phyloP scores from a whole-genome alignment of 1,140 invertebrate species.

The Probaryconus sp. region DNA sequence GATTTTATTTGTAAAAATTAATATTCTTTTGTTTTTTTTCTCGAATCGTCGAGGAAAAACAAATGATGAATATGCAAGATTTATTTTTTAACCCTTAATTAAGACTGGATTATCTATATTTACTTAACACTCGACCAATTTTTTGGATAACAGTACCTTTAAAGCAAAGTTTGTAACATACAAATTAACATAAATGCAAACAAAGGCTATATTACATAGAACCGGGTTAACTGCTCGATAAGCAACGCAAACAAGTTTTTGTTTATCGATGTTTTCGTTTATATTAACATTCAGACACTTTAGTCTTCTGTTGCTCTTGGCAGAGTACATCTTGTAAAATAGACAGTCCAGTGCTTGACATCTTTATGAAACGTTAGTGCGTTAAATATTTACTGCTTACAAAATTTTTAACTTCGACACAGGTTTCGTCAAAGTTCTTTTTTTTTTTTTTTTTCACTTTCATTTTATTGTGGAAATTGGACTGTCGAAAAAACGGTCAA shows the following conservation, averaged over 20 bases:
- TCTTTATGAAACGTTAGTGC: slow-evolving; percentile 11
- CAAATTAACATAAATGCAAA: slow-evolving; percentile 3
- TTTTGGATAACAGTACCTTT: slow-evolving; percentile 14
- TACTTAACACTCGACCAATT: slow-evolving; percentile 28
- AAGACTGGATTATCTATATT: slow-evolving; percentile 1
- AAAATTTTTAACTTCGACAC: no score
- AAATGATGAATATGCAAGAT: slow-evolving; percentile 17
- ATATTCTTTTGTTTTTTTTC: no score
- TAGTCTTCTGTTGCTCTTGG: neutral
- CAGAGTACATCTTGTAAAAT: neutral
- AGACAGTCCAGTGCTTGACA: slow-evolving; percentile 11
- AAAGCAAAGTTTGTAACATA: neutral
- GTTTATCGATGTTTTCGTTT: slow-evolving; percentile 17
- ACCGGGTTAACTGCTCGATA: neutral
- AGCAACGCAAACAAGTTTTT: slow-evolving; percentile 19
- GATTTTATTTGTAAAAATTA: no score
- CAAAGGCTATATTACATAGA: slow-evolving; percentile 5
- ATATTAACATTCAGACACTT: neutral
- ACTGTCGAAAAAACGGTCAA: no score
- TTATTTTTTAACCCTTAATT: slow-evolving; percentile 22
- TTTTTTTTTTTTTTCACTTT: no score
- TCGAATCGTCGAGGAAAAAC: slow-evolving; percentile 21
- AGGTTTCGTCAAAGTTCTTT: neutral
- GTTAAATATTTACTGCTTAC: no score
- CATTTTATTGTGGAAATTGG: no score